A percentile compares a stretch with the other conserved stretches of the same genome.
These are phyloP conservation scores for Sminthurides aquaticus DNA, from an alignment of 2,888 invertebrate species.

Conservation along the genomic window DNA sequence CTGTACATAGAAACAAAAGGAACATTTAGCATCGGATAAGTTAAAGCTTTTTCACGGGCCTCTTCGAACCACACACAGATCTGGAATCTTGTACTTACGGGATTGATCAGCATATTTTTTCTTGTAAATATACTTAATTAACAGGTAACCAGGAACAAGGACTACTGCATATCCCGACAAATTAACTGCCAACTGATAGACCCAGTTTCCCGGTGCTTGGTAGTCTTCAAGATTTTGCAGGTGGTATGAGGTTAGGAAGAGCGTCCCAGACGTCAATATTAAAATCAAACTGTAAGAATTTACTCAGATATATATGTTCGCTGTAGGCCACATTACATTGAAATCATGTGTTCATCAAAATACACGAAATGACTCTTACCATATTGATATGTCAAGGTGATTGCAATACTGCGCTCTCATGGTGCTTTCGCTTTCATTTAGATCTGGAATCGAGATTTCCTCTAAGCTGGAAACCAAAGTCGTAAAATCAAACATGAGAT, in stretches of 20 bases:
- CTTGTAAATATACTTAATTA: constrained; percentile 71
- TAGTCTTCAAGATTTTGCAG: constrained; percentile 47
- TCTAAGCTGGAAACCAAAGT: neutral
- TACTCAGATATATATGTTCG: neutral
- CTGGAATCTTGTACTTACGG: constrained; percentile 52
- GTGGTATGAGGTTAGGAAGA: constrained; percentile 50
- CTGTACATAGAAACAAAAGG: too few relatives aligned
- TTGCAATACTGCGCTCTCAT: neutral
- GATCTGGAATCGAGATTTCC: neutral
- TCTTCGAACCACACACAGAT: neutral
- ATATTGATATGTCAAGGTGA: neutral
- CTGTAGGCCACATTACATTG: neutral
- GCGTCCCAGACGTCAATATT: constrained; percentile 48
- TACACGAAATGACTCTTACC: too few relatives aligned
- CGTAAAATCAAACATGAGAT: too few relatives aligned
- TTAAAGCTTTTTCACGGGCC: neutral
- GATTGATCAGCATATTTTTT: constrained; percentile 72
- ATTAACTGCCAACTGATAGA: constrained; percentile 69
- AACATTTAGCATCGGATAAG: too few relatives aligned
- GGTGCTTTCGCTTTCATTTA: neutral
- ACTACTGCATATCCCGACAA: constrained; percentile 81
- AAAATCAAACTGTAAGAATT: constrained; percentile 49
- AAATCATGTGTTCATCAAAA: too few relatives aligned
- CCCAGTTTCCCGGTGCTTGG: constrained; percentile 53
- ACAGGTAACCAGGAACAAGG: constrained; percentile 72